Percentiles rank a stretch among this genome's conserved stretches.
Conservation (phyloP, 2,113 vertebrate genomes). For the Apistogramma diplotaenia region DNA sequence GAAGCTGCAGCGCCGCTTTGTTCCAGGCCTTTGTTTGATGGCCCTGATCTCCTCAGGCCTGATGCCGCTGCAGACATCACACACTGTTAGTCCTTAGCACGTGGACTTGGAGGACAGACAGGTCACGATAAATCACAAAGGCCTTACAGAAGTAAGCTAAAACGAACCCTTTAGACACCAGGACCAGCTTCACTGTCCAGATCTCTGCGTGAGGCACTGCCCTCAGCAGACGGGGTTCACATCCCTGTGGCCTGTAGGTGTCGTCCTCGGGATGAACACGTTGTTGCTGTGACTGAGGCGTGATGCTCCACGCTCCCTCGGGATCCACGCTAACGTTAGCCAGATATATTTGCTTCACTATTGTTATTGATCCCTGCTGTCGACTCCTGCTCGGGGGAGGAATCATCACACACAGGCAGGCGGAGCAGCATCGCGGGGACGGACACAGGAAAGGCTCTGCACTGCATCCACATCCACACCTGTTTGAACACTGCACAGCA, state of each 20-base stretch:
- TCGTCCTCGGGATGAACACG: constrained; percentile 52
- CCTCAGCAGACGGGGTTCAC: too few species aligned
- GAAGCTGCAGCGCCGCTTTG: not conserved
- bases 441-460: constrained; percentile 5
- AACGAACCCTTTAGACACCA: constrained; percentile 37
- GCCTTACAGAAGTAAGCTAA: constrained; percentile 36
- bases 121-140: constrained; percentile 33
- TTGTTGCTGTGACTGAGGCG: constrained; percentile 57
- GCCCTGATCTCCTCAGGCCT: constrained; percentile 27
- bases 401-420: constrained; percentile 39
- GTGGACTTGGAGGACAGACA: constrained; percentile 21
- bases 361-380: constrained; percentile 67
- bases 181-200: constrained; percentile 33
- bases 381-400: constrained; percentile 47
- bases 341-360: constrained; percentile 55
- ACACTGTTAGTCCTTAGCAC: constrained; percentile 29
- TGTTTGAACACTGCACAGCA: not conserved
- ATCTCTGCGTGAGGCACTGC: constrained; percentile 33
- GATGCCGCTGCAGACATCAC: constrained; percentile 1
- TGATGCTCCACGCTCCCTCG: constrained; percentile 41
- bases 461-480: not conserved
- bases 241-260: constrained; percentile 26
- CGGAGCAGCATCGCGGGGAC: not conserved
- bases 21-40: constrained; percentile 23
- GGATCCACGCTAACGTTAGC: constrained; percentile 25